Percentiles rank a stretch among this genome's conserved stretches.
These are phyloP conservation scores for Tarsius wallacei DNA, from an alignment of 2,797 vertebrate species.

Conservation along the genomic window DNA sequence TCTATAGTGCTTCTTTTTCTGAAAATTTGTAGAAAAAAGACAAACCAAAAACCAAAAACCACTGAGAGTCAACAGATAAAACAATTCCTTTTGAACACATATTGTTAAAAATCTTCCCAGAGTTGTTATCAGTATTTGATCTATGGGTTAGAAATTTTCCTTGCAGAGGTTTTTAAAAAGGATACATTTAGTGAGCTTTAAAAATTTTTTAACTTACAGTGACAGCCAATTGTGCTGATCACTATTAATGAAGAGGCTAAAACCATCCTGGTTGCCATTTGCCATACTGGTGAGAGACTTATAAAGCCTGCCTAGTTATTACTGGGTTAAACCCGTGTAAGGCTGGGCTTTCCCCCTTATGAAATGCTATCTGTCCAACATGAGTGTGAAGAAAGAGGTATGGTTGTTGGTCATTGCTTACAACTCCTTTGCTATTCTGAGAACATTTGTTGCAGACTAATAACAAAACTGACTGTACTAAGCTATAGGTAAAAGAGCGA, in stretches of 20 bases:
- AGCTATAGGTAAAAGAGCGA: constrained; percentile 73
- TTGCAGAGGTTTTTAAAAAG: constrained; percentile 36
- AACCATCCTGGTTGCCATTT: background rate
- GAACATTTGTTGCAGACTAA: constrained; percentile 56
- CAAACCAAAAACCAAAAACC: background rate
- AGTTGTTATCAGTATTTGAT: background rate
- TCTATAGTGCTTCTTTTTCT: background rate
- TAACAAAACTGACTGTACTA: constrained; percentile 58
- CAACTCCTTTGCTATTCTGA: constrained; percentile 40
- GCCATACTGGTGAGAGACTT: background rate
- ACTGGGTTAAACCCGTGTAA: background rate
- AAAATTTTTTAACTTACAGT: constrained; percentile 21
- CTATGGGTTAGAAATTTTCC: background rate
- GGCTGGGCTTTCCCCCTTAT: background rate
- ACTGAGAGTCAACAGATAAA: background rate
- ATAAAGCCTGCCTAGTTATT: background rate
- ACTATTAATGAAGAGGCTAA: constrained; percentile 9
- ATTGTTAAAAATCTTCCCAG: background rate
- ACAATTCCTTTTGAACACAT: background rate
- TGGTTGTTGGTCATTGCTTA: background rate
- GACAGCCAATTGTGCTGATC: background rate
- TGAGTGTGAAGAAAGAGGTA: background rate
- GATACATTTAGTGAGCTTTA: background rate
- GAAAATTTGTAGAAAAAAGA: constrained; percentile 33
- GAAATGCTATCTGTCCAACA: background rate